Evolutionary conservation across 2,113 vertebrate genomes (phyloP), one percentile per base, ranked within the genome.

Genomic region (Leucosticte australis): DNA sequence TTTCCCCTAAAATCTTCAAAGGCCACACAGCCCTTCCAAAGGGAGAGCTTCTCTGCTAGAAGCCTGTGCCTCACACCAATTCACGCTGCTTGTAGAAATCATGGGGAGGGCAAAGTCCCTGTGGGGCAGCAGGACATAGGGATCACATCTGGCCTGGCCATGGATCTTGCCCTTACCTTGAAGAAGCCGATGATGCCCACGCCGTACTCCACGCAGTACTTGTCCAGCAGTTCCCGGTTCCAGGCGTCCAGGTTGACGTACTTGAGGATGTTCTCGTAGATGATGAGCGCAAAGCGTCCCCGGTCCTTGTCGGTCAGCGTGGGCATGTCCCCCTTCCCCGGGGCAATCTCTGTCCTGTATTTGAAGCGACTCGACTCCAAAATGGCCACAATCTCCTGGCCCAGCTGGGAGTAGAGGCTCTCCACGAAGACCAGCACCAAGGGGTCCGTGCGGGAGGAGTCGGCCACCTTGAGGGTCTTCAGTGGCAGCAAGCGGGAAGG

Each of bases 111-210:
- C 11, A 13, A 37, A 69, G 44, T 13, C 22, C 13, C 23, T 31
- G 28, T 33, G 44, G n/a, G 31, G 19, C 41, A 78, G 23, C 1
- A 9, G 37, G 41, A 77, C 9, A 6, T n/a, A 42, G 13, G 42
- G 5, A 30, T 80, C n/a, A 56, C 9, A 6, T 4, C 15, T 3
- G 1, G 20, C 60, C 47, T 46, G n/a, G 73, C 50, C 1, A 0
- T 0, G 0, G 0, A 30, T 31, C 16, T 57, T 11, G 1, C 12
- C 13, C 19, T 59, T 95, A 99, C 99, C 98, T 99, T 99, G 98
- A 99, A 99, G 98, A 99, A 99, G 96, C 99, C 99, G 2, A 99
- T 98, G 98, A 99, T 99, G 94, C 99, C 99, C 92, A 99, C 99
- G 0, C 99, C 99, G 0, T 99, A 99, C 95, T 99, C 99, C 97